Conservation (phyloP, 2,797 vertebrate genomes). For the Harpagifer antarcticus region DNA sequence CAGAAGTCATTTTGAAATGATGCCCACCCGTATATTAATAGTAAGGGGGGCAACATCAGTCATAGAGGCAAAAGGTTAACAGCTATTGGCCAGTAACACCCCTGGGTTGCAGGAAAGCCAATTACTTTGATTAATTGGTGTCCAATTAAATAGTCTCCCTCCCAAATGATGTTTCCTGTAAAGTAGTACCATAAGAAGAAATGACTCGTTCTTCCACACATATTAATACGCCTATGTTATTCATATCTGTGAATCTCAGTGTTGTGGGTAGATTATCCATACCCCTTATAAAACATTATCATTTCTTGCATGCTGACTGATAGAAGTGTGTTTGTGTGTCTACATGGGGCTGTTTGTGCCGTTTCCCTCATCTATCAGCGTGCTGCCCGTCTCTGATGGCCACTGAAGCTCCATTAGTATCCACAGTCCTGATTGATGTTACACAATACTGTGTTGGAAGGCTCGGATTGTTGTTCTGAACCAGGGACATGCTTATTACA, state of each 20-base stretch:
- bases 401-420: conserved; percentile 78
- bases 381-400: conserved; percentile 76
- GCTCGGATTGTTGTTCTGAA: conserved; percentile 63
- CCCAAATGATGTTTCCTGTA: conserved; percentile 47
- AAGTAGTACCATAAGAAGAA: conserved; percentile 49
- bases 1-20: conserved; percentile 60
- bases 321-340: conserved; percentile 58
- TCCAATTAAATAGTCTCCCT: conserved; percentile 71
- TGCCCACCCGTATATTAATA: conserved; percentile 67
- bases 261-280: conserved; percentile 49
- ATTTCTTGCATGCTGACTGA: conserved; percentile 58
- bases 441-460: conserved; percentile 64
- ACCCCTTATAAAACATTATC: conserved; percentile 62
- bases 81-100: conserved; percentile 68
- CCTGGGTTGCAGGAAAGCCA: conserved; percentile 71
- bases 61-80: conserved; percentile 69
- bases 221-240: conserved; percentile 59
- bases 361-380: conserved; percentile 76
- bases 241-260: conserved; percentile 46
- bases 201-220: conserved; percentile 28
- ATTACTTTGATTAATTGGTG: conserved; percentile 77
- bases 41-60: conserved; percentile 47
- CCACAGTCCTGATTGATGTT: conserved; percentile 78
- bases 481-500: conserved; percentile 63
- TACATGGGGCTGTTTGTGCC: conserved; percentile 57